Conservation (phyloP, 1,140 invertebrate genomes). For the Carposina sasakii region DNA sequence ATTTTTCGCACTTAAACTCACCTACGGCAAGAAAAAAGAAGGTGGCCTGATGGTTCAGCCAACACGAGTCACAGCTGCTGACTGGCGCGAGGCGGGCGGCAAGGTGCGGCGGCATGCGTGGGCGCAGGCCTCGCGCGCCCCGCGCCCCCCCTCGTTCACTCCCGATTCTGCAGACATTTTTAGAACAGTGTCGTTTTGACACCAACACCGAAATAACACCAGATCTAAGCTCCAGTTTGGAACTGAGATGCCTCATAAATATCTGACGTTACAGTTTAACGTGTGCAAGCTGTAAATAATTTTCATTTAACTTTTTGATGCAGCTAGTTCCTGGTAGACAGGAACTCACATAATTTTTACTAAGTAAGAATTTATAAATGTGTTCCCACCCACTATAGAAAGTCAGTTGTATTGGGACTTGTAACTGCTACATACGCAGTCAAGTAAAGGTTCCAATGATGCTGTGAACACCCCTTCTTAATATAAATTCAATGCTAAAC, state of each 20-base stretch:
- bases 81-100: constrained; percentile 62
- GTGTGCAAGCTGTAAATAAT: too few relatives aligned
- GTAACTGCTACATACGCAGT: not conserved
- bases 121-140: constrained; percentile 38
- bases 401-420: constrained; percentile 4
- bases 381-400: constrained; percentile 1
- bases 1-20: constrained; percentile 57
- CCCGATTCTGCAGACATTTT: constrained; percentile 41
- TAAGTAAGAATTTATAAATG: too few relatives aligned
- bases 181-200: constrained; percentile 68
- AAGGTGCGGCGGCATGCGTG: constrained; percentile 61
- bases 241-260: constrained; percentile 44
- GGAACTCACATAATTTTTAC: too few relatives aligned
- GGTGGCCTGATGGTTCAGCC: constrained; percentile 69
- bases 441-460: too few relatives aligned
- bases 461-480: too few relatives aligned
- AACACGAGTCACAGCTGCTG: constrained; percentile 71
- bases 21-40: constrained; percentile 65
- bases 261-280: constrained; percentile 18
- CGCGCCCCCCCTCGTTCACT: constrained; percentile 12
- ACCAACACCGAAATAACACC: constrained; percentile 66
- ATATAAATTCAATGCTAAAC: too few relatives aligned
- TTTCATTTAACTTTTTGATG: too few relatives aligned
- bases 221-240: constrained; percentile 37
- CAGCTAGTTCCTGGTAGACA: too few relatives aligned